A percentile compares a stretch with the other conserved stretches of the same genome.
Conservation (phyloP, 1,140 invertebrate species). For the Drosophila miranda region DNA sequence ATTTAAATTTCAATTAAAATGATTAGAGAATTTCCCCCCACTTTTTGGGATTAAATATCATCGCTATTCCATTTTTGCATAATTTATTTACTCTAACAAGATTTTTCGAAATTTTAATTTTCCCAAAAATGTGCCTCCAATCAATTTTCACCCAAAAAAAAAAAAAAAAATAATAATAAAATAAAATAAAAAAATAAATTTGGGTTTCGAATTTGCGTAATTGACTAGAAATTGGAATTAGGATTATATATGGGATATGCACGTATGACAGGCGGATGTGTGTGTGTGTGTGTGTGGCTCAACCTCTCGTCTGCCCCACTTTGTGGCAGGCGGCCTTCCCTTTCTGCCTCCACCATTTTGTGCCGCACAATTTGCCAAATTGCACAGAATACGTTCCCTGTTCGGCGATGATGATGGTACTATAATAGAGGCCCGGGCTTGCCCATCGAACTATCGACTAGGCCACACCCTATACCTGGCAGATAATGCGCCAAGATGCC, state of each 20-base stretch:
- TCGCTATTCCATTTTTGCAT: neutral
- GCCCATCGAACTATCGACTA: too few relatives aligned
- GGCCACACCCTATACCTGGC: too few relatives aligned
- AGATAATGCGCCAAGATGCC: too few relatives aligned
- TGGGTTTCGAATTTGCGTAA: slow-evolving; percentile 33
- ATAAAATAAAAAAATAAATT: slow-evolving; percentile 9
- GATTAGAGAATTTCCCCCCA: slow-evolving; percentile 34
- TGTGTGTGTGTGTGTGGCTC: too few relatives aligned
- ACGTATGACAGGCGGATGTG: slow-evolving; percentile 1
- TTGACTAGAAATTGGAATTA: slow-evolving; percentile 52
- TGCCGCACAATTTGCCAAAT: slow-evolving; percentile 47
- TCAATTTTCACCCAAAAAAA: slow-evolving; percentile 22
- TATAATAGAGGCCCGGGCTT: too few relatives aligned
- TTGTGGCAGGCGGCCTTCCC: slow-evolving; percentile 4
- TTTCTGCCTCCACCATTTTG: neutral
- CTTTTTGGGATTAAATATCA: too few relatives aligned
- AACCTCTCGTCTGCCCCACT: neutral
- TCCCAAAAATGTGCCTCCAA: slow-evolving; percentile 7
- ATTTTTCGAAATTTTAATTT: slow-evolving; percentile 25
- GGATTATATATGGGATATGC: too few relatives aligned
- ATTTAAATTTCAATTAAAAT: slow-evolving; percentile 57
- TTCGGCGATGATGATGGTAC: slow-evolving; percentile 10
- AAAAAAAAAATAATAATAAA: slow-evolving; percentile 39
- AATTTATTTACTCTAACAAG: slow-evolving; percentile 22
- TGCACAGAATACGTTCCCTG: slow-evolving; percentile 40